Percentiles rank a stretch among this genome's conserved stretches.
phyloP scores from a whole-genome alignment of 2,888 invertebrate genomes.

The Hemithea aestivaria region DNA sequence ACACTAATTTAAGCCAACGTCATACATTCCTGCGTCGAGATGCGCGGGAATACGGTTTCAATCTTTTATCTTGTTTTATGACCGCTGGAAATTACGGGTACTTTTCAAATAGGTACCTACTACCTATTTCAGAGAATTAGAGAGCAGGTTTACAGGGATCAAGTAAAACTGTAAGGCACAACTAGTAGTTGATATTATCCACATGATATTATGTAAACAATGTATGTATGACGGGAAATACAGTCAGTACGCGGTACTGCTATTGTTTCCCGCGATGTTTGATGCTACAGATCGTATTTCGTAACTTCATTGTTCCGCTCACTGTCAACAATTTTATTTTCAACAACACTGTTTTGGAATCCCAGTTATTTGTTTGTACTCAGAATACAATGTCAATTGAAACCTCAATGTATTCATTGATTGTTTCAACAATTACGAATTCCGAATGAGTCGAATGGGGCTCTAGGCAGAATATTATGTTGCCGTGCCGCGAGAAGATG shows the following conservation, averaged over 20 bases:
- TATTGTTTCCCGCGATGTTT: conserved; percentile 44
- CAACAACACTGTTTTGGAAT: conserved; percentile 33
- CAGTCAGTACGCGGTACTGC: conserved; percentile 29
- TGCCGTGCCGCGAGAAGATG: too few relatives aligned
- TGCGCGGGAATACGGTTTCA: too few relatives aligned
- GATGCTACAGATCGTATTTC: conserved; percentile 52
- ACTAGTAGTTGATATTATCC: too few relatives aligned
- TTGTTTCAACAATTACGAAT: conserved; percentile 21
- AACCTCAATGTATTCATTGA: conserved; percentile 9
- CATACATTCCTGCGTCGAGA: too few relatives aligned
- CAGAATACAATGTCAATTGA: conserved; percentile 29
- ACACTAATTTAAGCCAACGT: too few relatives aligned
- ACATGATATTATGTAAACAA: conserved; percentile 2
- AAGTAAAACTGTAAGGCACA: too few relatives aligned
- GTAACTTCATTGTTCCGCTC: conserved; percentile 22
- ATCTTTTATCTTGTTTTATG: too few relatives aligned
- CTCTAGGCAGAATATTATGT: conserved; percentile 15
- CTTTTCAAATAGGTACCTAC: too few relatives aligned
- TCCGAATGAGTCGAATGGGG: conserved; percentile 17
- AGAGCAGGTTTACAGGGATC: too few relatives aligned
- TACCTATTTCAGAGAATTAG: too few relatives aligned
- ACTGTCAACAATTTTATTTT: conserved; percentile 44
- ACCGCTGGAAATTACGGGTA: too few relatives aligned
- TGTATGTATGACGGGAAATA: neutral
- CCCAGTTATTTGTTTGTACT: conserved; percentile 35